Conservation (phyloP, 2,888 invertebrate species). For the Melanophora roralis region DNA sequence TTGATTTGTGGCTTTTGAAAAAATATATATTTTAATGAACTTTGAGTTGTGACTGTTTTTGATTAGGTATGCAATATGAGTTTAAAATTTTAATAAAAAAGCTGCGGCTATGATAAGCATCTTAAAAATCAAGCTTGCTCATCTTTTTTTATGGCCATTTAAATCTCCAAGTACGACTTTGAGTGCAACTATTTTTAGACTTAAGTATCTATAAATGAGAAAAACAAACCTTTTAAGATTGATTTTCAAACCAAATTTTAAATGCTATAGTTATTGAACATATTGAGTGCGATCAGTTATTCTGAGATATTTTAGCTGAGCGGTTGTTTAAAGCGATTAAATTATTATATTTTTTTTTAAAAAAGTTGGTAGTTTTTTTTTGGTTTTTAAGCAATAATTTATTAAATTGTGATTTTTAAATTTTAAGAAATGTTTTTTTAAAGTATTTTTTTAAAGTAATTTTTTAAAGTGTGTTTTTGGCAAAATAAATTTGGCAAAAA, state of each 20-base stretch:
- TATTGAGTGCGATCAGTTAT: slow-evolving; percentile 40
- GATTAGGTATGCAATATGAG: too few relatives aligned
- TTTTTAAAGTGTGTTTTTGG: not conserved
- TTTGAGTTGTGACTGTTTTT: too few relatives aligned
- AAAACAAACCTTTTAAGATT: slow-evolving; percentile 1
- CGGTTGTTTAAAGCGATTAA: slow-evolving; percentile 39
- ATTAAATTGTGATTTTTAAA: slow-evolving; percentile 30
- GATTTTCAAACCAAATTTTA: slow-evolving; percentile 7
- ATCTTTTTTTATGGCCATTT: not conserved
- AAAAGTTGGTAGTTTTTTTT: not conserved
- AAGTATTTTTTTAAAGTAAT: not conserved
- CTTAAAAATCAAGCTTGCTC: not conserved
- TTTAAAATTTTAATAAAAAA: too few relatives aligned
- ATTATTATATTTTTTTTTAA: not conserved
- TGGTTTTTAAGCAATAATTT: not conserved
- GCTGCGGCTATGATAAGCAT: not conserved
- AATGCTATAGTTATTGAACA: not conserved
- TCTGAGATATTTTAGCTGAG: slow-evolving; percentile 32
- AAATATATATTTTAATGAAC: too few relatives aligned
- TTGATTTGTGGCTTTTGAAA: too few relatives aligned
- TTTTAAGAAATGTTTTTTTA: not conserved
- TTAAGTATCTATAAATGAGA: slow-evolving; percentile 7
- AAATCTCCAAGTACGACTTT: not conserved
- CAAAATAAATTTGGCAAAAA: too few relatives aligned
- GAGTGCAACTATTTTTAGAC: not conserved